Base-by-base conservation (phyloP, 2,797 vertebrate species). In the Zalophus californianus region DNA sequence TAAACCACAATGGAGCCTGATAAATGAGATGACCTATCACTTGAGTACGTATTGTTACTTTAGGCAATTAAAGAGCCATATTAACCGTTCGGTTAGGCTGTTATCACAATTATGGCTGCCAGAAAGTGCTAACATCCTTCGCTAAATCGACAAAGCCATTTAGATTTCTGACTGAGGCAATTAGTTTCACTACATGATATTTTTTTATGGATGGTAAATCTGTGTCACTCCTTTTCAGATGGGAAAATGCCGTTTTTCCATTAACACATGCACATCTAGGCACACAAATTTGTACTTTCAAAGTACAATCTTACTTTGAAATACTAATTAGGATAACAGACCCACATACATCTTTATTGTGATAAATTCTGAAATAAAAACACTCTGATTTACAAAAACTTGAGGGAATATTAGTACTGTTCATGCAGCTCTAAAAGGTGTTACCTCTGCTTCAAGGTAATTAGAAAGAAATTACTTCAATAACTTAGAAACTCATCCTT, bases 1-100 rank as follows among this genome's bases (percentile, higher is more conserved):
- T 89, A 99, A 99, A 99, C 98, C 98, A 97, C 98, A 98, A 97
- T 98, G 98, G 98, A 98, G 98, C 98, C 98, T 96, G 98, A 98
- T 68, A 97, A 98, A 98, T 98, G 98, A 99, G 99, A 99, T 95
- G 99, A 99, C 98, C 98, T 99, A 99, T 99, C 78, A 44, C 99
- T 99, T 99, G 98, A 96, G 99, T 98, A 92, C 97, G 98, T 98
- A 98, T 98, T 98, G 98, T 98, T 98, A 98, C 94, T 98, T 98
- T 98, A 98, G 98, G 98, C 98, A 99, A 99, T 98, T 99, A 98
- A 96, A 64, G 87, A 97, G 95, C 91, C 2, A 23, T n/a, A 94
- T 73, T 20, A n/a, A 41, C 50, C 25, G n/a, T 89, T 96, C 13
- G 79, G 70, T 62, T 82, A 79, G 23, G 32, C 27, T 97, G 27